Evolutionary conservation across 1,140 invertebrate genomes (phyloP).

Genomic region (Diabrotica undecimpunctata): DNA sequence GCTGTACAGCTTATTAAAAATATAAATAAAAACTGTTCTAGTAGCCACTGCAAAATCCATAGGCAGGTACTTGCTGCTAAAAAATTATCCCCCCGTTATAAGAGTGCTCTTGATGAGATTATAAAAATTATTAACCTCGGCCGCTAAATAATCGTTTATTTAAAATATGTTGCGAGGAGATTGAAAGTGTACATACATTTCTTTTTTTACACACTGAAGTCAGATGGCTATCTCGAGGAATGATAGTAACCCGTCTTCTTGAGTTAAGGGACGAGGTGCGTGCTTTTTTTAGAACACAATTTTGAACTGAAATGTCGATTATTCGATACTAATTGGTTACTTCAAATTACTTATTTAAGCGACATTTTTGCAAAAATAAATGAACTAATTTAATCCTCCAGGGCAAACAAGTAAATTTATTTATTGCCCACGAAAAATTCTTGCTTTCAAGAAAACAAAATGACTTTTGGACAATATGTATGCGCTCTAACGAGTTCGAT

Average conservation of each 20-base stretch:
- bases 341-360: background rate
- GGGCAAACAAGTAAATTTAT: background rate
- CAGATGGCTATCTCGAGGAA: no score
- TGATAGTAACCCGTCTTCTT: no score
- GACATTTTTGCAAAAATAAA: background rate
- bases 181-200: no score
- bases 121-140: slow-evolving; percentile 10
- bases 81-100: slow-evolving; percentile 28
- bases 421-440: background rate
- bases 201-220: no score
- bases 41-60: slow-evolving; percentile 42
- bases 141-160: slow-evolving; percentile 1
- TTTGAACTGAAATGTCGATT: background rate
- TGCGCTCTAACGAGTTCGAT: background rate
- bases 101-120: slow-evolving; percentile 14
- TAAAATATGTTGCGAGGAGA: no score
- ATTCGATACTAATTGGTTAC: slow-evolving; percentile 5
- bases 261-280: no score
- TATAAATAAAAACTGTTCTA: slow-evolving; percentile 36
- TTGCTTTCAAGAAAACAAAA: background rate
- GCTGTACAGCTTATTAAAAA: slow-evolving; percentile 35
- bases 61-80: slow-evolving; percentile 35
- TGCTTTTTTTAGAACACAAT: no score
- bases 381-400: background rate
- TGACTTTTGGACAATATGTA: no score